These are phyloP conservation scores for Drosophila serrata DNA, from an alignment of 1,140 invertebrate species.

Conservation along the genomic window DNA sequence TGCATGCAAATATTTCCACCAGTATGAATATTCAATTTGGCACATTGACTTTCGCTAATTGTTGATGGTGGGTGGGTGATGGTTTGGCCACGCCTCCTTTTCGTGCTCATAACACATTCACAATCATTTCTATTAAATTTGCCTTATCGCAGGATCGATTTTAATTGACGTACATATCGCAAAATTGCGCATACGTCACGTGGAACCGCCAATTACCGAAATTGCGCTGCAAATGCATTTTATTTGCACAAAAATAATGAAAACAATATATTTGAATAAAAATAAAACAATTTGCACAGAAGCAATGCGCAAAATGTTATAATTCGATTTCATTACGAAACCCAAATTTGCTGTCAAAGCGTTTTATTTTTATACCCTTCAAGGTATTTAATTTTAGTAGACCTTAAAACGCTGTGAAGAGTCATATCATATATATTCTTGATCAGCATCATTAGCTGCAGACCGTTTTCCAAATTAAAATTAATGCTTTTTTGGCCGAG, in stretches of 20 bases:
- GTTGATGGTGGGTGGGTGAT: slow-evolving; percentile 15
- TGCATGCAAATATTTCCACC: slow-evolving; percentile 63
- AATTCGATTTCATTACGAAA: slow-evolving; percentile 51
- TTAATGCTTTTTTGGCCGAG: too few species aligned
- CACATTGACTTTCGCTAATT: slow-evolving; percentile 70
- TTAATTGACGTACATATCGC: slow-evolving; percentile 20
- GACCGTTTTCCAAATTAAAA: too few species aligned
- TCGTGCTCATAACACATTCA: slow-evolving; percentile 9
- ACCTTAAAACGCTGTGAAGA: too few species aligned
- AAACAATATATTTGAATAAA: slow-evolving; percentile 15
- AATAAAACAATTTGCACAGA: slow-evolving; percentile 13
- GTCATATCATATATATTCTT: too few species aligned
- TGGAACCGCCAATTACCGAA: slow-evolving; percentile 43
- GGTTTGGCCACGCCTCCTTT: not conserved
- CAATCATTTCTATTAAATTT: slow-evolving; percentile 35
- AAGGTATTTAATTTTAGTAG: too few species aligned
- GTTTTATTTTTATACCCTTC: slow-evolving; percentile 16
- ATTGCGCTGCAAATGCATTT: slow-evolving; percentile 26
- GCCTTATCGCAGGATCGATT: slow-evolving; percentile 45
- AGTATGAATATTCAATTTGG: slow-evolving; percentile 65
- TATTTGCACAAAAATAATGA: slow-evolving; percentile 23
- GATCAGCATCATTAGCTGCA: too few species aligned
- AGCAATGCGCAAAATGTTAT: slow-evolving; percentile 9
- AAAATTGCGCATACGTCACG: slow-evolving; percentile 31
- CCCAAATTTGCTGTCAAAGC: slow-evolving; percentile 27